Evolutionary conservation across 2,113 vertebrate species (phyloP), one percentile per base, ranked within the genome.

Genomic region (Puntigrus tetrazona): DNA sequence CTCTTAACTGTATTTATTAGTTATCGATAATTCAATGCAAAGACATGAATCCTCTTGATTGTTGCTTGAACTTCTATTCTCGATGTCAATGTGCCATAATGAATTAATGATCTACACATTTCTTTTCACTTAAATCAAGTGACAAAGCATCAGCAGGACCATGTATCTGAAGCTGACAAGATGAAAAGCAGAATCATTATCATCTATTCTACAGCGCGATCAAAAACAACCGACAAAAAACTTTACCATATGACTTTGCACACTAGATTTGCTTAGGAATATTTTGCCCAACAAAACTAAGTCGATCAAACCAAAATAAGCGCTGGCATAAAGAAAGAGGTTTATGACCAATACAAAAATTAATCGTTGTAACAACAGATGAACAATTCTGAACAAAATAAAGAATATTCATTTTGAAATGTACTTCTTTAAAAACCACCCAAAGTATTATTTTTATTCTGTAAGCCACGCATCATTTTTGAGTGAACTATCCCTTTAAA

Each of bases 161-260:
- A 18, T 38, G 34, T n/a, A n/a, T 69, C 65, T 69, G 65, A 69
- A 69, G 65, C 65, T 69, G 18, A 22, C 65, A 69, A 69, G 65
- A 36, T 22, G 18, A 3, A 69, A 18, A 8, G 10, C 65, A 36
- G 65, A 69, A 69, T 34, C 6, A 20, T 22, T 55, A 22, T 55
- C 8, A 34, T 69, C 65, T 22, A 74, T 74, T 74, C 43, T 47
- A 47, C 16, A 75, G 27, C 43, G 25, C 47, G 8, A 50, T 31
- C 73, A 50, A 50, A 50, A 50, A 74, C 11, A 74, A 45, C 5
- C n/a, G 14, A 50, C 43, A 50, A 74, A n/a, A 74, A 75, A 20
- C 72, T n/a, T n/a, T n/a, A 6, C 31, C 34, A 11, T 2, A 38
- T 22, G 20, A 69, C 22, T 38, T 20, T 55, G 2, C 22, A 38